phyloP scores from a whole-genome alignment of 2,797 vertebrate species.

The Ptychadena robeensis region DNA sequence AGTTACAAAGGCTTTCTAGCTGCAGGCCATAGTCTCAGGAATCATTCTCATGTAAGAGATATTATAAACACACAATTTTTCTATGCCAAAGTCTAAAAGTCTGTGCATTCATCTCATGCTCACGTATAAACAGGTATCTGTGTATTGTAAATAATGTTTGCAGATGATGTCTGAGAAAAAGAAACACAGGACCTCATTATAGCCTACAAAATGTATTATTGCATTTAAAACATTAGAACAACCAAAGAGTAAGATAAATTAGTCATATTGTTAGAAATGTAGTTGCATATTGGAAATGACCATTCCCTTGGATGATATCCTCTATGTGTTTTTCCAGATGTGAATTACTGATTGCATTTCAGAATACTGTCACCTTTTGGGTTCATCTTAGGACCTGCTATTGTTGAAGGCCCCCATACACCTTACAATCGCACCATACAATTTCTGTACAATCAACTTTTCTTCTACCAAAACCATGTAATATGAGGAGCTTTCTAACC shows the following conservation, averaged over 20 bases:
- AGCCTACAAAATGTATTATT: background rate
- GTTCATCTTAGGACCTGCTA: no score
- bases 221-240: background rate
- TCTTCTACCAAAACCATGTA: no score
- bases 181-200: background rate
- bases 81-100: constrained; percentile 13
- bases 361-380: background rate
- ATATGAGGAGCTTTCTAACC: no score
- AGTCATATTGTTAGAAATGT: background rate
- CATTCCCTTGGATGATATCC: no score
- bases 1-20: constrained; percentile 57
- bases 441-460: no score
- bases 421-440: no score
- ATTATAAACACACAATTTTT: constrained; percentile 51
- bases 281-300: background rate
- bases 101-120: constrained; percentile 21
- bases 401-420: no score
- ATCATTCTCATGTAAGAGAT: constrained; percentile 43
- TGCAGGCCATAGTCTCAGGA: constrained; percentile 54
- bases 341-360: background rate
- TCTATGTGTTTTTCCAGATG: background rate
- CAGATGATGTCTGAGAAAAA: background rate
- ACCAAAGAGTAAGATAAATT: background rate
- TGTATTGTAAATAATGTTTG: constrained; percentile 16
- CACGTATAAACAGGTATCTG: background rate